A percentile compares a stretch with the other conserved stretches of the same genome.
Conservation (phyloP, 2,113 vertebrate genomes). For the Nesospiza acunhae region DNA sequence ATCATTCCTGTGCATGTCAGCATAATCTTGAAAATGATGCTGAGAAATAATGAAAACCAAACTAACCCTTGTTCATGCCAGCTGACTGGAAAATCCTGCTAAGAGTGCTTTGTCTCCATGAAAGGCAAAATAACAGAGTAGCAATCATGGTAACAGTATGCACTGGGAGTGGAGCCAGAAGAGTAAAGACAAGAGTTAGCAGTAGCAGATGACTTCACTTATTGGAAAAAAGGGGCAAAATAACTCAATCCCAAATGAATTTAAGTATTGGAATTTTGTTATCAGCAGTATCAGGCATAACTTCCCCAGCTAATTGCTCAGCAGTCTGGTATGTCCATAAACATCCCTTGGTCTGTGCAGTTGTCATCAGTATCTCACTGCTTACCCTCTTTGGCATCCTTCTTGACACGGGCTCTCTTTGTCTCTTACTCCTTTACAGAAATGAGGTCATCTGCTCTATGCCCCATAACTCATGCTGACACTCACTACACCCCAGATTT, state of each 20-base stretch:
- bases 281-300: slow-evolving; percentile 10
- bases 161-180: slow-evolving; percentile 49
- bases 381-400: slow-evolving; percentile 21
- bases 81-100: slow-evolving; percentile 65
- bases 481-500: neutral
- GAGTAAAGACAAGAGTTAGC: slow-evolving; percentile 39
- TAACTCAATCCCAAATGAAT: slow-evolving; percentile 38
- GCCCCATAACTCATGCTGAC: neutral
- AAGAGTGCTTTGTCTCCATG: slow-evolving; percentile 59
- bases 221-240: slow-evolving; percentile 21
- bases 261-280: slow-evolving; percentile 36
- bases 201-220: slow-evolving; percentile 68
- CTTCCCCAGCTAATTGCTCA: slow-evolving; percentile 36
- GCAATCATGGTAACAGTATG: slow-evolving; percentile 63
- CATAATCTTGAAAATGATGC: slow-evolving; percentile 52
- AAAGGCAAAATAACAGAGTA: slow-evolving; percentile 64
- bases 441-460: neutral
- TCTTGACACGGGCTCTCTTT: neutral
- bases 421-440: neutral
- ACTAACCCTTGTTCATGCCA: slow-evolving; percentile 45
- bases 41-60: slow-evolving; percentile 68
- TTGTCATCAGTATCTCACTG: neutral
- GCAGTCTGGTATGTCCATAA: slow-evolving; percentile 50
- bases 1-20: slow-evolving; percentile 44
- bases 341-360: neutral